Evolutionary conservation across 2,888 invertebrate genomes (phyloP), one percentile per base, ranked within the genome.

Genomic region (Drosophila silvestris): DNA sequence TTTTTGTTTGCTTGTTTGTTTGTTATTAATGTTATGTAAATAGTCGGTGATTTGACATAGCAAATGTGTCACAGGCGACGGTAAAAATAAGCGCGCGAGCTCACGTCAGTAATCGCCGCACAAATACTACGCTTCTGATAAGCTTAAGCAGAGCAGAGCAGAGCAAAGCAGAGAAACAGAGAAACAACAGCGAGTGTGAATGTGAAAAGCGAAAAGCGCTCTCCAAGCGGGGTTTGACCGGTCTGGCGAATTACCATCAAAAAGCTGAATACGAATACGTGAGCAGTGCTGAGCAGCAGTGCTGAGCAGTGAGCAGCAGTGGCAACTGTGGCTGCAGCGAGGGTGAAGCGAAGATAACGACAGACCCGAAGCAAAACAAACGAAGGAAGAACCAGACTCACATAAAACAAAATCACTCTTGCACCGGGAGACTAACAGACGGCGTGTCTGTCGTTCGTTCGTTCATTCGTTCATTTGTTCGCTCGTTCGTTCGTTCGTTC

Each of bases 371-470:
- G 83, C 85, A 84, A 87, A 87, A 88, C 88, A 91, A 87, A 89
- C 90, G 91, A 83, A 77, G 77, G 91, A 83, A 77, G 77, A 81
- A 37, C 71, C 72, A 77, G 81, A 69, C 70, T 70, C 62, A 72
- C 70, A 75, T 56, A 78, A 70, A 76, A 80, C 72, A 89, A 91
- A 87, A 87, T 91, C 88, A 85, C 85, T 87, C 88, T 87, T 87
- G 80, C 90, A 89, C 86, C 89, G 90, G 90, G 86, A 88, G 91
- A 87, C 90, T 85, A 82, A 88, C 87, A 91, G 87, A 87, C 87
- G 91, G 90, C 85, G 80, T 77, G 86, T 47, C 47, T 47, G 47
- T 47, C 47, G 47, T 47, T 47, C 47, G 47, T 47, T 47, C 47
- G 47, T 26, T 47, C 47, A 5, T 26, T 47, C 9, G 26, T 47